Evolutionary conservation across 2,797 vertebrate species (phyloP), one percentile per base, ranked within the genome.

Genomic region (Acrossocheilus fasciatus): DNA sequence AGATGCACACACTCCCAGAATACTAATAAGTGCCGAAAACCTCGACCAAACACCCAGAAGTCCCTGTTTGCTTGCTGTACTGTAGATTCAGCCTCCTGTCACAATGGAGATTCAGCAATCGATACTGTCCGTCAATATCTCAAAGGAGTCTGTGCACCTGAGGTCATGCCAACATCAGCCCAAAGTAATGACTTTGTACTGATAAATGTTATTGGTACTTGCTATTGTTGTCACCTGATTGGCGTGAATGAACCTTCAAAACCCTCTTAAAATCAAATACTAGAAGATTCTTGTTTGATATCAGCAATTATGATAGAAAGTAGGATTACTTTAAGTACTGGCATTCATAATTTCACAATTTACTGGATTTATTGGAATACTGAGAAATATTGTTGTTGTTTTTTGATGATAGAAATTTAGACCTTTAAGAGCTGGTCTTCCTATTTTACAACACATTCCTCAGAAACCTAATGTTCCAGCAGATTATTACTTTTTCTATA

Each of bases 1-100:
- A 81, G 76, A 85, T 69, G 52, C 59, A 87, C 50, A 76, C 52
- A 81, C 52, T 74, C 84, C 69, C 78, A 74, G 77, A 86, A 86
- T 70, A 82, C 82, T 70, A 68, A 84, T 41, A 78, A 72, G 47
- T 64, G 52, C 59, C 11, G 50, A 72, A 85, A 88, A 82, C 52
- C 47, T 79, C 73, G 50, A 72, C 70, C 76, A 66, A 36, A 86
- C 66, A 81, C 47, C 69, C 54, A 36, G 45, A 73, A 39, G 39
- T 26, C 14, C 62, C 30, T 50, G 41, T 36, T 41, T 73, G 77
- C 26, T 50, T 50, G 26, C 62, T 54, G 85, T 10, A 86, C 70
- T 75, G 81, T 83, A 82, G 4, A 57, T 83, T 62, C 43, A 77
- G 85, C 34, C 57, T 34, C 18, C 2, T 30, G 68, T 52, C 68